Evolutionary conservation across 2,888 invertebrate genomes (phyloP), one percentile per base, ranked within the genome.

Genomic region (Drosophila nr. perissopoda): DNA sequence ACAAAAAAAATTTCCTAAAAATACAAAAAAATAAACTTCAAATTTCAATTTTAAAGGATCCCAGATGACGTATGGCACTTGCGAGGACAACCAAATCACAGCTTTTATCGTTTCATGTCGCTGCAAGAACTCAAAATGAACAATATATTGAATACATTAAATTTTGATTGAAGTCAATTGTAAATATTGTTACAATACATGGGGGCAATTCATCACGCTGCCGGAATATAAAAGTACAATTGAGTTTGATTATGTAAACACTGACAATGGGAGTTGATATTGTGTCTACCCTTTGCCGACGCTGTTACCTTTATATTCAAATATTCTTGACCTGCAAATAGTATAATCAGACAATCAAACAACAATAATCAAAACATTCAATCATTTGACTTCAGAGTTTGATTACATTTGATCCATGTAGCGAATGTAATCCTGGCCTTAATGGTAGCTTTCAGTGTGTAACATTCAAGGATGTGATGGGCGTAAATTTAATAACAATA

Each of bases 121-220:
- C 48, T 62, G 61, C 68, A 79, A 79, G 76, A 79, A 61, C 63
- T 75, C 61, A 53, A 79, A 68, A 61, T 64, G 56, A 51, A 61
- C 66, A 76, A 67, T 61, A 81, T 71, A 66, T 61, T 67, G 49
- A 70, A 71, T 66, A 60, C 59, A 63, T 70, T 71, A 81, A 76
- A 80, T 62, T 64, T 77, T 76, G 58, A 81, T 76, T 64, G 77
- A 81, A 77, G 64, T 76, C 81, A 77, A 77, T 77, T 70, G 66
- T 71, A 66, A 78, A 77, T 72, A 72, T 77, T 71, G 40, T 38
- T 67, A 67, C 78, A 64, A 67, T 64, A 42, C 73, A 60, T 59
- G 54, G 53, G 51, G 53, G 49, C 66, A 67, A 71, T 64, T 46
- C 58, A 61, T 51, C 53, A 80, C 25, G 4, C 27, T 11, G 27